Evolutionary conservation across 2,888 invertebrate species (phyloP).

Genomic region (Abrostola triplasia): DNA sequence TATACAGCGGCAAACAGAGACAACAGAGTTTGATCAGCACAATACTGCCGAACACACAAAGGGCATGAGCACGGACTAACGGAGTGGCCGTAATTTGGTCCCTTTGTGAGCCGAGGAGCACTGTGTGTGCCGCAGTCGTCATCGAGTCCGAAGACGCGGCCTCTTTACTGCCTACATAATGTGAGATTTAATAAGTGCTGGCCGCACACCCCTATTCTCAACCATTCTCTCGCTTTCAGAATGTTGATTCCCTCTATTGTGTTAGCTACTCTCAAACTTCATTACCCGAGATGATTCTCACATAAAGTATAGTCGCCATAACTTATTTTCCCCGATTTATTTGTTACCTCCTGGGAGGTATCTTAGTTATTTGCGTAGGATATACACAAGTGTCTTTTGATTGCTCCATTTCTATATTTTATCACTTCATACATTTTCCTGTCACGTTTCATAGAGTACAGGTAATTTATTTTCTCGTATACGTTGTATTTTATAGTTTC

Average conservation of each 20-base stretch:
- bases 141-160: constrained; percentile 56
- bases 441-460: constrained; percentile 40
- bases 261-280: constrained; percentile 65
- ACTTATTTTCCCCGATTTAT: constrained; percentile 73
- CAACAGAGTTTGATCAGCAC: constrained; percentile 68
- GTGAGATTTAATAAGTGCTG: constrained; percentile 70
- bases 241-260: constrained; percentile 72
- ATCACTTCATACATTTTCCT: constrained; percentile 52
- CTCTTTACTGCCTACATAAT: constrained; percentile 61
- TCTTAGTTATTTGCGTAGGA: constrained; percentile 46
- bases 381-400: constrained; percentile 44
- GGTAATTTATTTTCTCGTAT: constrained; percentile 34
- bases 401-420: constrained; percentile 52
- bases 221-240: constrained; percentile 41
- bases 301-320: constrained; percentile 70
- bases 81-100: constrained; percentile 72
- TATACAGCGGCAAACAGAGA: constrained; percentile 59
- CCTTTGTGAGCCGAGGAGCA: constrained; percentile 68
- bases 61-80: constrained; percentile 61
- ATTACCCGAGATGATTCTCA: constrained; percentile 64
- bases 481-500: constrained; percentile 33
- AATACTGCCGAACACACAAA: constrained; percentile 67
- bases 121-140: constrained; percentile 61
- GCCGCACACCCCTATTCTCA: constrained; percentile 42
- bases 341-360: constrained; percentile 49